Evolutionary conservation across 1,140 invertebrate genomes (phyloP).

Genomic region (Marisa cornuarietis): DNA sequence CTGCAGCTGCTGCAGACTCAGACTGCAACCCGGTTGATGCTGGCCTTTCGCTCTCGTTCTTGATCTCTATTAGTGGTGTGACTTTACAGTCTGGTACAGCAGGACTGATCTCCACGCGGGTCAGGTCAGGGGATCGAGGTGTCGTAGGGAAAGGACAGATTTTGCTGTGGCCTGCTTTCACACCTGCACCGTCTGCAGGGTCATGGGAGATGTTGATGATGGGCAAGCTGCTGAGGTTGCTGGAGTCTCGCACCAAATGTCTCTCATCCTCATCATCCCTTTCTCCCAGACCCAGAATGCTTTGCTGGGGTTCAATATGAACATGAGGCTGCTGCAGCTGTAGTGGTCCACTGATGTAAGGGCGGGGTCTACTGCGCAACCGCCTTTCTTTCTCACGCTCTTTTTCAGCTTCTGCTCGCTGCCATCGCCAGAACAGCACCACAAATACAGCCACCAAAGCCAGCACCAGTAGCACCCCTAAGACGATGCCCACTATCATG

Average conservation of each 20-base stretch:
- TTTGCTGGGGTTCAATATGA: conserved; percentile 48
- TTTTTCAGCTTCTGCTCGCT: conserved; percentile 30
- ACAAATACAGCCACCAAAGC: conserved; percentile 48
- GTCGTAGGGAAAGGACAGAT: background rate
- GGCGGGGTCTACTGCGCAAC: conserved; percentile 32
- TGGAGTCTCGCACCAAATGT: conserved; percentile 6
- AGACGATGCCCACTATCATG: conserved; percentile 48
- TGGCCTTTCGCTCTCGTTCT: conserved; percentile 1
- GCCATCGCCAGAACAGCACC: conserved; percentile 46
- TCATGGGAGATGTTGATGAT: conserved; percentile 25
- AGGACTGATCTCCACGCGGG: conserved; percentile 47
- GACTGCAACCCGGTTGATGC: conserved; percentile 1
- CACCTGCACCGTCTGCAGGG: conserved; percentile 17
- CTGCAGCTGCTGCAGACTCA: conserved; percentile 11
- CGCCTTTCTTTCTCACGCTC: conserved; percentile 13
- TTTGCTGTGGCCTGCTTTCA: conserved; percentile 13
- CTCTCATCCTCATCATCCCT: conserved; percentile 12
- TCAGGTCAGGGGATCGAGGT: conserved; percentile 44
- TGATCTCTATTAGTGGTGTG: conserved; percentile 43
- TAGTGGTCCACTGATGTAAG: conserved; percentile 54
- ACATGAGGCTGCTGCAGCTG: conserved; percentile 59
- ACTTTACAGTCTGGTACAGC: conserved; percentile 56
- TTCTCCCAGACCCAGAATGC: conserved; percentile 12
- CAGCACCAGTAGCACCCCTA: conserved; percentile 46
- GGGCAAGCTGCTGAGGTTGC: conserved; percentile 20